Evolutionary conservation across 2,113 vertebrate species (phyloP).

Genomic region (Anhinga rufa): DNA sequence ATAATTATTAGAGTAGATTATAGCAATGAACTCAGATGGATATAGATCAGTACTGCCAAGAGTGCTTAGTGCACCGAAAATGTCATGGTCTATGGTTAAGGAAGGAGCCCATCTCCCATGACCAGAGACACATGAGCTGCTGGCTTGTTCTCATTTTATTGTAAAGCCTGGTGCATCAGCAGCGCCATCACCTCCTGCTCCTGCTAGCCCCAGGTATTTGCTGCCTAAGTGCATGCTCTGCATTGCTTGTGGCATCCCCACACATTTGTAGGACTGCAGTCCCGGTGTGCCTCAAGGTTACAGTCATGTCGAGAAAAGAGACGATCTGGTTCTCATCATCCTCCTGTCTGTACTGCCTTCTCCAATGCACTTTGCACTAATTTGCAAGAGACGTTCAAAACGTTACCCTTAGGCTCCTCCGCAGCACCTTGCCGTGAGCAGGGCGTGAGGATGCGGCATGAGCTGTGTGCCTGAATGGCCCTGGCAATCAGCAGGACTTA

Average conservation of each 20-base stretch:
- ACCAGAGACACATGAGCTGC: not conserved
- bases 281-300: not conserved
- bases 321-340: not conserved
- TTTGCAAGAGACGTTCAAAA: not conserved
- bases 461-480: not conserved
- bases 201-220: not conserved
- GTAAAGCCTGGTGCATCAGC: not conserved
- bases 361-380: rapidly evolving
- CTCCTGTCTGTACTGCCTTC: not conserved
- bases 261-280: not conserved
- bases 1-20: constrained; percentile 25
- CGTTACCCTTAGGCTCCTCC: not conserved
- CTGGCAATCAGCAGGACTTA: not conserved
- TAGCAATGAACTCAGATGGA: not conserved
- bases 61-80: not conserved
- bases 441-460: not conserved
- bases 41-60: not conserved
- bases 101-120: not conserved
- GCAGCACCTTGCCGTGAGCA: not conserved
- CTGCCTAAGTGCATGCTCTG: not conserved
- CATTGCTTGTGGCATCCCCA: not conserved
- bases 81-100: not conserved
- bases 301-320: not conserved
- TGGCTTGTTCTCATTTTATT: not conserved
- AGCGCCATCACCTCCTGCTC: not conserved